A percentile compares a stretch with the other conserved stretches of the same genome.
These are phyloP conservation scores for Serinus canaria DNA, from an alignment of 2,113 vertebrate genomes.

Conservation along the genomic window DNA sequence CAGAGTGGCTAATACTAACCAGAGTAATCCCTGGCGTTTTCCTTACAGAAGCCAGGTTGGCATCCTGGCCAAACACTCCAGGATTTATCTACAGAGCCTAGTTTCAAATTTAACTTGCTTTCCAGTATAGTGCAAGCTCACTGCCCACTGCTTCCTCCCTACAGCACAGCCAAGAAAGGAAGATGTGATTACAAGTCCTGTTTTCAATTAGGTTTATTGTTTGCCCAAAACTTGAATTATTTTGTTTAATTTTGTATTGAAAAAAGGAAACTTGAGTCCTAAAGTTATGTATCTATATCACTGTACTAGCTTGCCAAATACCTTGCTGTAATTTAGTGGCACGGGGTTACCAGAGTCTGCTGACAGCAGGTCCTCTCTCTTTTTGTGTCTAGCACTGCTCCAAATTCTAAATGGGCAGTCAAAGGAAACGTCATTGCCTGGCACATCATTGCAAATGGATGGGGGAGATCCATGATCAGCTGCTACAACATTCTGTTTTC, in stretches of 20 bases:
- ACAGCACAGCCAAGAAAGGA: not conserved
- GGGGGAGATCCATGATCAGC: too few species aligned
- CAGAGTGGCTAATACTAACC: not conserved
- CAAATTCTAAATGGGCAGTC: not conserved
- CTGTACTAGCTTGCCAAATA: not conserved
- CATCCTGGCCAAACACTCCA: not conserved
- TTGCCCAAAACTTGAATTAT: not conserved
- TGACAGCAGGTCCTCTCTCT: not conserved
- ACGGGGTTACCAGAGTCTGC: not conserved
- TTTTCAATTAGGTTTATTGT: not conserved
- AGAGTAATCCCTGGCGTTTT: not conserved
- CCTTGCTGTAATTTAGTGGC: not conserved
- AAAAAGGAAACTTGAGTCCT: not conserved
- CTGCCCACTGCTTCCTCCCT: not conserved
- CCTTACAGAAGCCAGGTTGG: not conserved
- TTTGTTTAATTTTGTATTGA: not conserved
- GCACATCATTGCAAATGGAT: not conserved
- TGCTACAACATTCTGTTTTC: not conserved
- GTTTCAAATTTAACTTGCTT: not conserved
- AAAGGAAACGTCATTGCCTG: not conserved
- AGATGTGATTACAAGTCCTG: not conserved
- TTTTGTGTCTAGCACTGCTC: not conserved
- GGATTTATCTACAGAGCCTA: not conserved
- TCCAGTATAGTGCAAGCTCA: not conserved
- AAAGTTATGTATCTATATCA: not conserved